Base-by-base conservation (phyloP, 2,888 invertebrate species). In the Dryadula phaetusa region DNA sequence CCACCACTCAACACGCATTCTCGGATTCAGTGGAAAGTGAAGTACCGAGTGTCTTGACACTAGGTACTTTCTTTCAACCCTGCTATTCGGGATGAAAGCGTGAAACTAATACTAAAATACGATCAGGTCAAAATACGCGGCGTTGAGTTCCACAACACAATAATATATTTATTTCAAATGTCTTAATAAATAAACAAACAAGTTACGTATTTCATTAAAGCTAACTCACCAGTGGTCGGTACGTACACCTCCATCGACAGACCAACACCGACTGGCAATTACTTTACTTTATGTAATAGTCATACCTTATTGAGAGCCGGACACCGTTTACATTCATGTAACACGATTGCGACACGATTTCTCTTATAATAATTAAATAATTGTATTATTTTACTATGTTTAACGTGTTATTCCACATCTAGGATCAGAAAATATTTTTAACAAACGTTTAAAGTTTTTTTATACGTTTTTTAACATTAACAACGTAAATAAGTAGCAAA, bases 281-380 rank as follows among this genome's bases (percentile, higher is more conserved):
- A 37, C 66, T 74, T 71, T 71, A 74, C 67, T 72, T 71, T 69
- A 73, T 73, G 69, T 73, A 72, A 73, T 70, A 71, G 52, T 52
- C 32, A 52, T 52, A 32, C 52, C 40, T 56, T 56, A 40, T 56
- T 56, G 40, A 56, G 56, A 56, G 16, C 37, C n/a, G n/a, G 22
- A 16, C 53, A 22, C 22, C 25, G 16, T 40, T 66, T 66, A 65
- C 64, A 52, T 61, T 65, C 46, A 62, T 61, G 53, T 61, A 58
- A 58, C 32, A 66, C 49, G 37, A 65, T 44, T 58, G 28, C 63
- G 68, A 66, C 37, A 14, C 56, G 65, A 61, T 46, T 64, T 66
- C 1, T 37, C n/a, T 22, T 37, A 40, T 49, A 22, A 1, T 25
- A n/a, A 28, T n/a, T 49, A 12, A 12, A n/a, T 14, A 14, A 40